Evolutionary conservation across 1,140 invertebrate genomes (phyloP), one percentile per base, ranked within the genome.

Genomic region (Hylaeus volcanicus): DNA sequence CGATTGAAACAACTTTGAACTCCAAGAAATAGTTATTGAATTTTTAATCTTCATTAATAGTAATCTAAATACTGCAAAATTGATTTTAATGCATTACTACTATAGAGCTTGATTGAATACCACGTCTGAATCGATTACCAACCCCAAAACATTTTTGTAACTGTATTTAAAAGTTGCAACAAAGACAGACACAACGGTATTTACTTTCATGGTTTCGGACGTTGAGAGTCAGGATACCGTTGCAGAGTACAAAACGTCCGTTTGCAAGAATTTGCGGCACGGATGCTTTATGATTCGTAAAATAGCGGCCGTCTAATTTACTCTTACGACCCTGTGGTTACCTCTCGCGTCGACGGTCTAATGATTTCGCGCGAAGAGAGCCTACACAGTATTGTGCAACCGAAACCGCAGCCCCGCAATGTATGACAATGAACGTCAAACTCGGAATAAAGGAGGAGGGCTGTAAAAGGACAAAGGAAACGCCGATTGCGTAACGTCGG

Each of bases 261-360:
- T 26, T 48, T 15, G n/a, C 43, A 48, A 66, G 64, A 66, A 66
- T 66, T 66, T 66, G 45, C 45, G 64, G 14, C 15, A 1, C 4
- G 65, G 9, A 37, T 51, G 65, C 45, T 68, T 68, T 68, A 68
- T n/a, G 65, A 68, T 74, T 64, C 72, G 72, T 60, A 74, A 64
- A 63, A 48, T 64, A 53, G 26, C 72, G 58, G 45, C 37, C 71
- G 61, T 45, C 60, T 74, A 58, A 74, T 74, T 74, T 74, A 51
- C n/a, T 41, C 58, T 74, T 63, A 74, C 58, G 71, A 74, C 58
- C 26, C 45, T 45, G 71, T 14, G 71, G 71, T 74, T n/a, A 26
- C 72, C 58, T 41, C 45, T 61, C 41, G 60, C 45, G 48, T 64
- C 60, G 60, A 64, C 58, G 61, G 60, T 74, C 48, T 74, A 74